Conservation (phyloP, 1,140 invertebrate genomes). For the Planococcus citri region DNA sequence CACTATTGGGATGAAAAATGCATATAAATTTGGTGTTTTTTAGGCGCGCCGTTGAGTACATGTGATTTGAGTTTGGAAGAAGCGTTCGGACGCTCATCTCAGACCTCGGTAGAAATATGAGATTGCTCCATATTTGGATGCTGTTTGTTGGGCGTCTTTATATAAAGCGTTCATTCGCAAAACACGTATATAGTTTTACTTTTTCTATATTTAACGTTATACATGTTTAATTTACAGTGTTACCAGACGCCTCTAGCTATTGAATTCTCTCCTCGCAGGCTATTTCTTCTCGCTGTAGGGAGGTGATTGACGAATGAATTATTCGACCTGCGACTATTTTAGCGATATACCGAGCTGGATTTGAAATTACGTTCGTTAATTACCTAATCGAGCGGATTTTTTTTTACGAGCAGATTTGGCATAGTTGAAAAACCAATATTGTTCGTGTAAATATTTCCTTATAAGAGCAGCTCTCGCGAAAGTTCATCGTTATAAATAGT, state of each 20-base stretch:
- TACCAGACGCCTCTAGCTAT: background rate
- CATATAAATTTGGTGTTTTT: background rate
- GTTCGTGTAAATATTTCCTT: no score
- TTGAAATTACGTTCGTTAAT: no score
- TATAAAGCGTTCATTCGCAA: constrained; percentile 8
- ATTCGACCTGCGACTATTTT: no score
- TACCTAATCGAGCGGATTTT: no score
- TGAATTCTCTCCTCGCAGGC: no score
- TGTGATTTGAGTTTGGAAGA: background rate
- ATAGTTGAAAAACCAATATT: no score
- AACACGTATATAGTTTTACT: constrained; percentile 19
- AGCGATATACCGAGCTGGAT: no score
- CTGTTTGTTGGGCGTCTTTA: constrained; percentile 13
- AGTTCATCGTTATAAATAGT: no score
- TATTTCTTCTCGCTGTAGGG: background rate
- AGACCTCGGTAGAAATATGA: constrained; percentile 12
- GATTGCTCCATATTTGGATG: constrained; percentile 20
- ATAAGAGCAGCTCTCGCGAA: no score
- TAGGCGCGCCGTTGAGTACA: background rate
- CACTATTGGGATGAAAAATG: background rate
- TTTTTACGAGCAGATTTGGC: no score
- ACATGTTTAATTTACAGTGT: constrained; percentile 9
- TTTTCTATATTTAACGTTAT: constrained; percentile 19
- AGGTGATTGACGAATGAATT: no score
- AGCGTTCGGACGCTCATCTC: constrained; percentile 11